Evolutionary conservation across 2,888 invertebrate genomes (phyloP), one percentile per base, ranked within the genome.

Genomic region (Lutraria lutraria): DNA sequence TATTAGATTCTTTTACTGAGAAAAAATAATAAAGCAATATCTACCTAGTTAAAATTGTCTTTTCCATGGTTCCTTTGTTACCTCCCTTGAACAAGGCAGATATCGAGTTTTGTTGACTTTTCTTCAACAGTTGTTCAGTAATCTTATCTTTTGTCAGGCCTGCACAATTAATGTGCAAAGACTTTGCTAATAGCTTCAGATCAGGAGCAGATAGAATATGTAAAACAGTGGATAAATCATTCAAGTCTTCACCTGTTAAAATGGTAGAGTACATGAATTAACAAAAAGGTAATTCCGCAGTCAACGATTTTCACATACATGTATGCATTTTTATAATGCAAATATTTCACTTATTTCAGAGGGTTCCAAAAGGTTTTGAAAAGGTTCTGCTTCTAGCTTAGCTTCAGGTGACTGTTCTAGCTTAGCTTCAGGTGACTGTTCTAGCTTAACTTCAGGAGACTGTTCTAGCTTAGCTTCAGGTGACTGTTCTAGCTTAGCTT

Each of bases 131-230:
- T 63, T 94, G 93, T 19, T 94, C 92, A 19, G 96, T 88, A 6
- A 95, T 93, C 82, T 95, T 93, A 92, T 93, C 80, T 93, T 95
- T 94, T 89, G 95, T 93, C 94, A 95, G 89, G 81, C 93, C 92
- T 81, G 91, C 90, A 31, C 54, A 84, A 31, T 92, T 92, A 63
- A 96, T 81, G 88, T 95, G 94, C 81, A 95, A 95, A 10, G 94
- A 92, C 90, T 97, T 97, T n/a, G 96, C 96, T n/a, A 97, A 91
- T 13, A 91, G 91, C 86, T 95, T 95, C 63, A 97, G 92, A 86
- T 97, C 97, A 8, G 95, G 94, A 0, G 95, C 95, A 60, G 96
- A 95, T 29, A 97, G 91, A 15, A 96, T 89, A 21, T 95, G 93
- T 68, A 97, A 91, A 0, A 96, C 91, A 56, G 95, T 95, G 21